Base-by-base conservation (phyloP, 2,113 vertebrate genomes). In the Odocoileus virginianus region DNA sequence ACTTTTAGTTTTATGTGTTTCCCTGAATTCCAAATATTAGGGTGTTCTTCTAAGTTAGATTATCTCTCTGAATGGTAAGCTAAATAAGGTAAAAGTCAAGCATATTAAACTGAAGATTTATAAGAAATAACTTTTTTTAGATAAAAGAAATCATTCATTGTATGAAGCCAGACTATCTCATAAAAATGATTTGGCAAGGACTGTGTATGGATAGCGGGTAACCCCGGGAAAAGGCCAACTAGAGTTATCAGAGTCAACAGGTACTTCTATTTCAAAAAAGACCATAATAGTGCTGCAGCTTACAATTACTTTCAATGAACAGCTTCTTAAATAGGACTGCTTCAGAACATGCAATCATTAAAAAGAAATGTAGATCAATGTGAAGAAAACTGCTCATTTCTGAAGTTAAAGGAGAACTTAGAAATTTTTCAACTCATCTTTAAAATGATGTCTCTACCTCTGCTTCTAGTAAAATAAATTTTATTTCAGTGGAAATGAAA, bases 1-100 rank as follows among this genome's bases (percentile, higher is more conserved):
- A 55, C 93, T 96, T 95, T 96, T 94, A 95, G 60, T 91, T 54
- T 94, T 91, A 89, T 89, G 97, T 98, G n/a, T 97, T 40, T 55
- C 12, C 3, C 76, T 97, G 58, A 97, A 97, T 98, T 9, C 64
- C 54, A 96, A 96, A 67, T 93, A 15, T 61, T 90, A 60, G n/a
- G 3, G 30, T 97, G 15, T 90, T 98, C 64, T 23, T 94, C 94
- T 64, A 95, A 96, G 6, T 91, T 23, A 97, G 76, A 98, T 83
- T 33, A 85, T 92, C 14, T 0, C 0, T 76, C 71, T 43, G 19
- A 76, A 4, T 83, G 2, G 87, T 30, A 89, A 67, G 28, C 47
- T 9, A 3, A 90, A 76, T 89, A 79, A 74, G 4, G 19, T 21
- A 83, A 84, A 78, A 25, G 23, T 43, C 61, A 67, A 94, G 25